Evolutionary conservation across 2,888 invertebrate genomes (phyloP).

Genomic region (Oxycera nigricornis): DNA sequence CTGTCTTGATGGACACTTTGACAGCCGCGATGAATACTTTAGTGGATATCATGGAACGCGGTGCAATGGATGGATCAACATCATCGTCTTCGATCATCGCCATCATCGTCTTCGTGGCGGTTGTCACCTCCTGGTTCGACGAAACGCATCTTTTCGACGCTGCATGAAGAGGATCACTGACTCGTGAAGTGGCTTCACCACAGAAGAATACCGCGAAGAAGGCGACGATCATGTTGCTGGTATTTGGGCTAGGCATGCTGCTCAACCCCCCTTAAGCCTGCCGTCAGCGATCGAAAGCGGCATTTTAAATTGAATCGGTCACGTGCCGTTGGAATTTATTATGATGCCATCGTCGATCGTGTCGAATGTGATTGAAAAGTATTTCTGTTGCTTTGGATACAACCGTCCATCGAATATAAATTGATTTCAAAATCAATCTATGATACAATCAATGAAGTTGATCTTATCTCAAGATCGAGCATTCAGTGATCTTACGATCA

Average conservation of each 20-base stretch:
- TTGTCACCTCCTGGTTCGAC: too few relatives aligned
- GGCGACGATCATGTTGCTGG: not conserved
- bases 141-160: too few relatives aligned
- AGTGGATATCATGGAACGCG: slow-evolving; percentile 4
- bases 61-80: not conserved
- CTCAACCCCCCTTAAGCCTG: not conserved
- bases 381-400: not conserved
- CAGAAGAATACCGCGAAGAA: not conserved
- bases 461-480: too few relatives aligned
- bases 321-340: slow-evolving; percentile 19
- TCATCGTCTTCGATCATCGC: not conserved
- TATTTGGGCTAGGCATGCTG: not conserved
- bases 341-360: slow-evolving; percentile 9
- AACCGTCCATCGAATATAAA: not conserved
- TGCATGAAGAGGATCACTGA: slow-evolving; percentile 13
- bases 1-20: slow-evolving; percentile 26
- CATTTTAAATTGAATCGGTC: slow-evolving; percentile 29
- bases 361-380: slow-evolving; percentile 3
- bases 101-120: not conserved
- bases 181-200: slow-evolving; percentile 8
- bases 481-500: too few relatives aligned
- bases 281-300: not conserved
- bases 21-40: slow-evolving; percentile 30
- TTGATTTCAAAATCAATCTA: not conserved
- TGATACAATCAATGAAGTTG: too few relatives aligned